phyloP scores from a whole-genome alignment of 2,113 vertebrate species.

The Gracilinanus agilis region DNA sequence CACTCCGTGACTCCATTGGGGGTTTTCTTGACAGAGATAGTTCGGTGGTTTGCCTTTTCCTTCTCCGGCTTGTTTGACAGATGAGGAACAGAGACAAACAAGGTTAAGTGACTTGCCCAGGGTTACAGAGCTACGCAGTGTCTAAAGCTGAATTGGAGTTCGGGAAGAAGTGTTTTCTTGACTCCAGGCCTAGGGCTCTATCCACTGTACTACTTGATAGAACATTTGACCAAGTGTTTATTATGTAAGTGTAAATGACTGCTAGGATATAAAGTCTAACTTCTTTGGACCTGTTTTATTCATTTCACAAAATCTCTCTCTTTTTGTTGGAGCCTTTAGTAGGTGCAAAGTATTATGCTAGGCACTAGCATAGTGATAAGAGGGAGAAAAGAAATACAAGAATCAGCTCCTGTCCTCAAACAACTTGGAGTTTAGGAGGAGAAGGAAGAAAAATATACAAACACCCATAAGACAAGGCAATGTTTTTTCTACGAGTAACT shows the following conservation, averaged over 20 bases:
- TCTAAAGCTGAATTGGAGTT: not conserved
- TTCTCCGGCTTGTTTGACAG: slow-evolving; percentile 1
- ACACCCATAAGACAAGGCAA: slow-evolving; percentile 9
- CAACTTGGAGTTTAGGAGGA: slow-evolving; percentile 35
- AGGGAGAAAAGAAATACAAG: not conserved
- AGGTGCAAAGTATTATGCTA: slow-evolving; percentile 16
- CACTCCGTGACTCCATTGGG: not conserved
- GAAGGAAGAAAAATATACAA: slow-evolving; percentile 27
- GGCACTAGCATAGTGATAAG: not conserved
- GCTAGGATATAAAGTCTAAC: slow-evolving; percentile 4
- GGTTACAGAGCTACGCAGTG: too few species aligned
- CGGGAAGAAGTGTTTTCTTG: not conserved
- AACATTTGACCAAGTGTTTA: slow-evolving; percentile 38
- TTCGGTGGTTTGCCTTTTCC: not conserved
- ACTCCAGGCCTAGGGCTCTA: slow-evolving; percentile 2
- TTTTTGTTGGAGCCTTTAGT: slow-evolving; percentile 18
- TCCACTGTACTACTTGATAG: slow-evolving; percentile 1
- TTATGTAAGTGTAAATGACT: slow-evolving; percentile 42
- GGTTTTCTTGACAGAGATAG: not conserved
- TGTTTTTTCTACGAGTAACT: slow-evolving; percentile 16
- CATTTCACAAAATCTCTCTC: not conserved
- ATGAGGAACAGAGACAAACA: not conserved
- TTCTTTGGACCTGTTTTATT: not conserved
- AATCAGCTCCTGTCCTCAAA: slow-evolving; percentile 38
- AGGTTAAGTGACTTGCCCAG: not conserved